Evolutionary conservation across 2,113 vertebrate genomes (phyloP).

Genomic region (Zapus hudsonius): DNA sequence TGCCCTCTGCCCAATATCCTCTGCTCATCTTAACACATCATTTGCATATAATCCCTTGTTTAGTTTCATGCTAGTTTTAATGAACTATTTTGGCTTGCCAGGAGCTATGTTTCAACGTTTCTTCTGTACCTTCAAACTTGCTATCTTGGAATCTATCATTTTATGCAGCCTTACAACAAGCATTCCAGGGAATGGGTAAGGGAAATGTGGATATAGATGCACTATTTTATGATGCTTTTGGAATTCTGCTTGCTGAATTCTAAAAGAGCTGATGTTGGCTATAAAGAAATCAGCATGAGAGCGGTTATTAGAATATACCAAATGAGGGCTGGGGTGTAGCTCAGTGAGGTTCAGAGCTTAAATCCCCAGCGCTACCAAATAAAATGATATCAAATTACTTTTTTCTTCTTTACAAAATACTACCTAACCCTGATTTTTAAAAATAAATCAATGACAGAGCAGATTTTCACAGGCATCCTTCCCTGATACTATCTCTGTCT

Average conservation of each 20-base stretch:
- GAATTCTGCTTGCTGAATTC: not conserved
- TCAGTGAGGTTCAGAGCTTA: not conserved
- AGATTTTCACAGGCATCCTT: not conserved
- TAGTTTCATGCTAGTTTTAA: not conserved
- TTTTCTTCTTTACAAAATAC: constrained; percentile 20
- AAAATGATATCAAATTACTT: not conserved
- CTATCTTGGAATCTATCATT: not conserved
- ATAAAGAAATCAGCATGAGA: not conserved
- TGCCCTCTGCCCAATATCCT: no score
- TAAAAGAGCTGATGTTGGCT: not conserved
- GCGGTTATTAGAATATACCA: not conserved
- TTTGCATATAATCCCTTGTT: not conserved
- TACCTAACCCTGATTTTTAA: not conserved
- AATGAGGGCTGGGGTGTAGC: not conserved
- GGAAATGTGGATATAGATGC: not conserved
- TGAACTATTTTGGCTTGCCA: not conserved
- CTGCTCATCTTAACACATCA: not conserved
- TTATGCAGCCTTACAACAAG: not conserved
- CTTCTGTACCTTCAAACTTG: not conserved
- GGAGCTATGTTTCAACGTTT: not conserved
- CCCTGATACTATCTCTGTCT: constrained; percentile 26
- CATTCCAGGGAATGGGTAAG: not conserved
- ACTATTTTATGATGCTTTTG: not conserved
- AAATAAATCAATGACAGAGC: not conserved
- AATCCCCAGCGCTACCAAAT: not conserved